phyloP scores from a whole-genome alignment of 2,888 invertebrate genomes.

The Coenonympha glycerion region DNA sequence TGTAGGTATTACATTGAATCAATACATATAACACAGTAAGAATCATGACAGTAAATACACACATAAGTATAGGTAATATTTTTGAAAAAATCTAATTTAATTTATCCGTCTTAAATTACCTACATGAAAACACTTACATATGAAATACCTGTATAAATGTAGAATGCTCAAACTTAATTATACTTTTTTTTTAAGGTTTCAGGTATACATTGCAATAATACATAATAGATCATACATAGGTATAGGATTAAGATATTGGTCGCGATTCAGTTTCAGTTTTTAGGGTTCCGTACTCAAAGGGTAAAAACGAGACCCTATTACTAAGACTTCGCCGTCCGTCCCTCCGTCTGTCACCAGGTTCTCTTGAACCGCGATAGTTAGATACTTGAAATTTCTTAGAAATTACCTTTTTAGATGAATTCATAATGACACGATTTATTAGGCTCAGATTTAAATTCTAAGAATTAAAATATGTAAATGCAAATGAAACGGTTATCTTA shows the following conservation, averaged over 20 bases:
- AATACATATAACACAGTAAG: background rate
- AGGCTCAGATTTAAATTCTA: background rate
- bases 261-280: too few species aligned
- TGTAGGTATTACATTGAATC: background rate
- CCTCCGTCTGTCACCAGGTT: too few species aligned
- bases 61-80: background rate
- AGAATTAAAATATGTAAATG: slow-evolving; percentile 2
- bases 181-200: background rate
- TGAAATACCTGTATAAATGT: slow-evolving; percentile 4
- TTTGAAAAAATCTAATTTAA: background rate
- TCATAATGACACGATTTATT: background rate
- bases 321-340: too few species aligned
- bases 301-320: too few species aligned
- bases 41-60: background rate
- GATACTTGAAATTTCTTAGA: too few species aligned
- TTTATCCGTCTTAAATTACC: background rate
- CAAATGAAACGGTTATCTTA: background rate
- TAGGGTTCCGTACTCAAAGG: too few species aligned
- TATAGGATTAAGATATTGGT: background rate
- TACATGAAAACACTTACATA: background rate
- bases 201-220: background rate
- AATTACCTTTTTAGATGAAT: too few species aligned
- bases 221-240: background rate
- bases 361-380: too few species aligned
- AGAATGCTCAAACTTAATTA: background rate